These are phyloP conservation scores for Agriotes lineatus DNA, from an alignment of 2,888 invertebrate species.

Conservation along the genomic window DNA sequence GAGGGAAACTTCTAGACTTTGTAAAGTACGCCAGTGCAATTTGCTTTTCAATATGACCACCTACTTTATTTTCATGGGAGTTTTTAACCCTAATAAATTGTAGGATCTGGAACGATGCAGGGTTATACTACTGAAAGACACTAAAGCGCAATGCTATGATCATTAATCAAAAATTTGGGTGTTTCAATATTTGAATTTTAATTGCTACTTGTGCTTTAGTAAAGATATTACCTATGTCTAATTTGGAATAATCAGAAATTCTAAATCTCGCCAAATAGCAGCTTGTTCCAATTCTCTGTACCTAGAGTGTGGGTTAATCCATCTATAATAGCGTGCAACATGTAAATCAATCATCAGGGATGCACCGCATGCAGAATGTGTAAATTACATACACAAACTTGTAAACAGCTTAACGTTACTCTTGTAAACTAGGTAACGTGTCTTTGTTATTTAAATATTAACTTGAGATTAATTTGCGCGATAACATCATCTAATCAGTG, in stretches of 20 bases:
- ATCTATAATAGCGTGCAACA: neutral
- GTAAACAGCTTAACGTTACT: neutral
- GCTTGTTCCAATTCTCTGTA: neutral
- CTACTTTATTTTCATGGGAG: neutral
- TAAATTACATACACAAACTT: constrained; percentile 5
- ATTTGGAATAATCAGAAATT: no score
- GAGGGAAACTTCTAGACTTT: constrained; percentile 11
- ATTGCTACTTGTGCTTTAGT: no score
- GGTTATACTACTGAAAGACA: no score
- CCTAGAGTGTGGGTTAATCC: neutral
- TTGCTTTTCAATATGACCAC: constrained; percentile 23
- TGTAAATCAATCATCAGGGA: constrained; percentile 3
- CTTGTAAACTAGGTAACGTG: neutral
- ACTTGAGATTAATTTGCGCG: neutral
- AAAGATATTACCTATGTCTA: no score
- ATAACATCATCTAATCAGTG: neutral
- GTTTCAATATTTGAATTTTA: no score
- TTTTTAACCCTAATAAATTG: neutral
- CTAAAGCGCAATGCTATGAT: no score
- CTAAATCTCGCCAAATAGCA: neutral
- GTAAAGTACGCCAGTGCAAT: constrained; percentile 19
- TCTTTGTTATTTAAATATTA: neutral
- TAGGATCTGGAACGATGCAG: no score
- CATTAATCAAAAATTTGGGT: no score
- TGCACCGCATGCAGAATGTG: neutral